These are phyloP conservation scores for Conger conger DNA, from an alignment of 2,113 vertebrate genomes.

Conservation along the genomic window DNA sequence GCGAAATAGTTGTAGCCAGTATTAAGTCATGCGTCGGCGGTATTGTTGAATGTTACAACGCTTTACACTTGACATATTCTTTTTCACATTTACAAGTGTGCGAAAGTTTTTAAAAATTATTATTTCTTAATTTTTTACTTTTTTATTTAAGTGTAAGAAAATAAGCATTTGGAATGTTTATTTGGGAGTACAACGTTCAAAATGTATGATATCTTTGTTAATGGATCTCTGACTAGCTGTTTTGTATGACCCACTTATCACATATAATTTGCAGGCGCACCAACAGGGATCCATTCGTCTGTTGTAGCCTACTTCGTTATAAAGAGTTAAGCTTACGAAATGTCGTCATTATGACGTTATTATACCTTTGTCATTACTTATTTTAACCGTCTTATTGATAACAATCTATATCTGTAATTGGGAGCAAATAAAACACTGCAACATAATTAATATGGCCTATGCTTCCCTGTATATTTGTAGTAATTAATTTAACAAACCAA, in stretches of 20 bases:
- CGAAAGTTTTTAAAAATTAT: background rate
- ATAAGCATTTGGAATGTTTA: background rate
- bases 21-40: conserved; percentile 6
- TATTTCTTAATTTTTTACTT: background rate
- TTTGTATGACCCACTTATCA: background rate
- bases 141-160: background rate
- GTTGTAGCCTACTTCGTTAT: background rate
- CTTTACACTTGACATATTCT: background rate
- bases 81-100: background rate
- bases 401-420: background rate
- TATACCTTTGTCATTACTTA: background rate
- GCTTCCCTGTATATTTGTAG: background rate
- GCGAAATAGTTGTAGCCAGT: background rate
- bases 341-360: background rate
- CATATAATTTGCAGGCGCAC: background rate
- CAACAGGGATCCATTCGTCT: background rate
- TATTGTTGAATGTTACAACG: background rate
- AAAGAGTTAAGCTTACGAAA: background rate
- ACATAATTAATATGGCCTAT: background rate
- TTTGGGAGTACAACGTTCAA: background rate
- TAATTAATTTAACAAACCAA: background rate
- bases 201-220: background rate
- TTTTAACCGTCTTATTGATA: background rate
- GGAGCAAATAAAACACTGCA: background rate
- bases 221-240: background rate